Evolutionary conservation across 37 sponge, comb jelly and placozoan genomes (phyloP).

Genomic region (Amphimedon queenslandica): DNA sequence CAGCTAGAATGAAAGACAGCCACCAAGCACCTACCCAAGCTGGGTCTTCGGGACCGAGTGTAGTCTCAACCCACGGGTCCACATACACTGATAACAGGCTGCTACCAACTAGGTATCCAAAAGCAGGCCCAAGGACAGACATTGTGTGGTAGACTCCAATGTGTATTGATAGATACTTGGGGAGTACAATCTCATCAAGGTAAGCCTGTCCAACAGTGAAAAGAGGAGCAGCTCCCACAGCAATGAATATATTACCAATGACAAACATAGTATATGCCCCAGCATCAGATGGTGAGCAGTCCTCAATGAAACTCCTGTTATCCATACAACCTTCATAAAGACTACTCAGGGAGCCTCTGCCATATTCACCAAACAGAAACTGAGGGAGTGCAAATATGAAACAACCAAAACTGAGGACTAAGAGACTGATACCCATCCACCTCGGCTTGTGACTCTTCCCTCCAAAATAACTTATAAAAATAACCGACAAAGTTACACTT

Average conservation of each 20-base stretch:
- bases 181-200: slow-evolving; percentile 75
- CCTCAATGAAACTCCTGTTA: background rate
- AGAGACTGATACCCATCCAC: slow-evolving; percentile 58
- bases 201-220: slow-evolving; percentile 69
- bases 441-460: slow-evolving; percentile 69
- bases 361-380: slow-evolving; percentile 55
- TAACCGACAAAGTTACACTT: slow-evolving; percentile 47
- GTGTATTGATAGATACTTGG: slow-evolving; percentile 58
- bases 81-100: slow-evolving; percentile 66
- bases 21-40: slow-evolving; percentile 88
- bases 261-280: slow-evolving; percentile 57
- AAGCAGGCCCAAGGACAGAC: slow-evolving; percentile 63
- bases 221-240: slow-evolving; percentile 64
- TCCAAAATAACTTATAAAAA: slow-evolving; percentile 82
- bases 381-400: slow-evolving; percentile 75
- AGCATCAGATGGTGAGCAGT: slow-evolving; percentile 5
- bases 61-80: slow-evolving; percentile 52
- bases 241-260: slow-evolving; percentile 67
- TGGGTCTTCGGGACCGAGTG: slow-evolving; percentile 50
- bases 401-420: slow-evolving; percentile 47
- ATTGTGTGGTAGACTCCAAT: slow-evolving; percentile 51
- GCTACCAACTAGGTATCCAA: slow-evolving; percentile 70
- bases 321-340: slow-evolving; percentile 34
- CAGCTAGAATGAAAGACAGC: slow-evolving; percentile 56
- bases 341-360: background rate